A percentile compares a stretch with the other conserved stretches of the same genome.
Conservation (phyloP, 2,888 invertebrate genomes). For the Plusia festucae region DNA sequence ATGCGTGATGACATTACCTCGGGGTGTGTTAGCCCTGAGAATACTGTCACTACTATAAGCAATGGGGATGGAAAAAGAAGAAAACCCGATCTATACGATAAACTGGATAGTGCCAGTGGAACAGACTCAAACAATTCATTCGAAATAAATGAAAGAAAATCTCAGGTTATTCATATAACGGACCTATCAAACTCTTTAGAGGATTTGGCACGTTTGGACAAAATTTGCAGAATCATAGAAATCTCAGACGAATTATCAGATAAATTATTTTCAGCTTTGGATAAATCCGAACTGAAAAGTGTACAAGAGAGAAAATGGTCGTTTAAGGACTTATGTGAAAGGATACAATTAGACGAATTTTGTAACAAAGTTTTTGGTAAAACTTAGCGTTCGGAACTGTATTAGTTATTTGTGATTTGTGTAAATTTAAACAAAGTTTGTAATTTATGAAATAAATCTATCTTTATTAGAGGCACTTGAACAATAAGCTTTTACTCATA, state of each 20-base stretch:
- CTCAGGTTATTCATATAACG: constrained; percentile 77
- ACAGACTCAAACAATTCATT: constrained; percentile 80
- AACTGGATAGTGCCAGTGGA: constrained; percentile 80
- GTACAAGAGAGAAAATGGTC: constrained; percentile 75
- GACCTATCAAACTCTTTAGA: constrained; percentile 81
- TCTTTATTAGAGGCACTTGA: constrained; percentile 58
- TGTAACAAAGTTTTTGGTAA: constrained; percentile 79
- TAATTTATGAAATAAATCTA: constrained; percentile 49
- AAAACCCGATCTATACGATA: constrained; percentile 79
- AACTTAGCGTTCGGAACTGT: constrained; percentile 29
- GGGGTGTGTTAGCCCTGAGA: constrained; percentile 51
- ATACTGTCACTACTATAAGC: constrained; percentile 58
- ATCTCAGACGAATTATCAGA: constrained; percentile 85
- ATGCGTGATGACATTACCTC: constrained; percentile 50
- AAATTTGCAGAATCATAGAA: constrained; percentile 85
- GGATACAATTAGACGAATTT: constrained; percentile 82
- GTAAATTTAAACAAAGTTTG: constrained; percentile 47
- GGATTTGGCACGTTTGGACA: constrained; percentile 79
- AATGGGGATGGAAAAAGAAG: constrained; percentile 50
- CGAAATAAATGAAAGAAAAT: constrained; percentile 75
- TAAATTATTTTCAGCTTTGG: constrained; percentile 74
- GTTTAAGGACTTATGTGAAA: constrained; percentile 82
- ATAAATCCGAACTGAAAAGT: constrained; percentile 43
- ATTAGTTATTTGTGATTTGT: constrained; percentile 22
- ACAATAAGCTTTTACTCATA: constrained; percentile 58